phyloP scores from a whole-genome alignment of 1,140 invertebrate genomes.

The Aphaenogaster floridana region DNA sequence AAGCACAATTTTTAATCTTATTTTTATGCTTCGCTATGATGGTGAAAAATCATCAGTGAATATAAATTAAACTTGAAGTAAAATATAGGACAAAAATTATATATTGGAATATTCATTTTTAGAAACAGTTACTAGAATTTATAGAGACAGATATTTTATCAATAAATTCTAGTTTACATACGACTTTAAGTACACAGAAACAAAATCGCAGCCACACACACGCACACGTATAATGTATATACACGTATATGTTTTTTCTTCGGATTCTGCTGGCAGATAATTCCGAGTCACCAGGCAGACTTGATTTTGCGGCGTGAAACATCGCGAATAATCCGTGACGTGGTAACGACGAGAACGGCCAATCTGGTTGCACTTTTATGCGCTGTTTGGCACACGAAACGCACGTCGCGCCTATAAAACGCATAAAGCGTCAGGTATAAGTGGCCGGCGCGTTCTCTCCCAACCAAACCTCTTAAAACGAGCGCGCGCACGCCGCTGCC shows the following conservation, averaged over 20 bases:
- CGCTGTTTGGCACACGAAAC: slow-evolving; percentile 81
- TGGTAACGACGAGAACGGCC: slow-evolving; percentile 73
- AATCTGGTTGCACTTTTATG: slow-evolving; percentile 76
- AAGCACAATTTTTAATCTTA: background rate
- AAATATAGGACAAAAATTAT: background rate
- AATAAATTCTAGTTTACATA: background rate
- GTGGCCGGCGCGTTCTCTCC: slow-evolving; percentile 74
- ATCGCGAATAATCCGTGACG: slow-evolving; percentile 75
- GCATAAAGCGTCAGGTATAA: slow-evolving; percentile 82
- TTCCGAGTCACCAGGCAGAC: slow-evolving; percentile 48
- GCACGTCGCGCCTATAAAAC: slow-evolving; percentile 82
- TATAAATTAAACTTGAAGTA: background rate
- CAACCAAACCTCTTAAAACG: slow-evolving; percentile 82
- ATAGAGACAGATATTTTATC: slow-evolving; percentile 10
- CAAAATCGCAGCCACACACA: background rate
- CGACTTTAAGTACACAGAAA: background rate
- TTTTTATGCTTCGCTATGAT: background rate
- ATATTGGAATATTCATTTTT: background rate
- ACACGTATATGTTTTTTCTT: slow-evolving; percentile 10
- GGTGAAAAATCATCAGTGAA: background rate
- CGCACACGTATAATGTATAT: background rate
- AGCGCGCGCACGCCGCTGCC: slow-evolving; percentile 64
- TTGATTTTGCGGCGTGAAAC: slow-evolving; percentile 69
- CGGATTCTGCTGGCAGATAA: slow-evolving; percentile 41
- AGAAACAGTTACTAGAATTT: background rate